Base-by-base conservation (phyloP, 2,888 invertebrate species). In the Calameuta filiformis region DNA sequence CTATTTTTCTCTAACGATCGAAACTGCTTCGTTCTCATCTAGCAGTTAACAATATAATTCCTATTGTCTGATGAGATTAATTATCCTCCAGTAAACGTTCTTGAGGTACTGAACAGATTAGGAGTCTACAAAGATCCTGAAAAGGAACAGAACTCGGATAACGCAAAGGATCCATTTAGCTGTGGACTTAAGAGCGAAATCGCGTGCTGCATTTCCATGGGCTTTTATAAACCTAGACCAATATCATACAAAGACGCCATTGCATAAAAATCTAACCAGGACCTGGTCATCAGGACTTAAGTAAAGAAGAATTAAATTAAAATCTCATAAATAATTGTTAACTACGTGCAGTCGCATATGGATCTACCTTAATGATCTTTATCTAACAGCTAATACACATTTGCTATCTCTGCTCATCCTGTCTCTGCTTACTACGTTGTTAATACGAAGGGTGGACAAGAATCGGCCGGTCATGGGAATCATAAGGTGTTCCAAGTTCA, bases 391-490 rank as follows among this genome's bases (percentile, higher is more conserved):
- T 23, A 23, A 56, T 23, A 56, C 23, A 6, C 9, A 23, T 56
- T 56, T 56, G 23, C 56, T 56, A 56, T 9, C 56, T 56, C 23
- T 56, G 9, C 9, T 6, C 56, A 23, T 56, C 56, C 56, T 56
- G 56, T 56, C 56, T 71, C 56, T 71, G 71, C 71, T 34, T 31
- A 71, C 34, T 12, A 12, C 1, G 34, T 71, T 31, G 34, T 71
- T 71, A 31, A 34, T 33, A 23, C 3, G 31, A 12, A 71, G 33
- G 33, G 73, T 12, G 78, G 77, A 80, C 75, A 37, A 76, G 78
- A 80, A 78, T 56, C 56, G 76, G 78, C 80, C 80, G 80, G 78
- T 74, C 84, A 83, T 83, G 85, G 84, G 85, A 85, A 86, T 76
- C 73, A 76, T 80, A 82, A 84, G 82, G 82, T 85, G 84, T 81